phyloP scores from a whole-genome alignment of 2,797 vertebrate species.

The Falco berigora region DNA sequence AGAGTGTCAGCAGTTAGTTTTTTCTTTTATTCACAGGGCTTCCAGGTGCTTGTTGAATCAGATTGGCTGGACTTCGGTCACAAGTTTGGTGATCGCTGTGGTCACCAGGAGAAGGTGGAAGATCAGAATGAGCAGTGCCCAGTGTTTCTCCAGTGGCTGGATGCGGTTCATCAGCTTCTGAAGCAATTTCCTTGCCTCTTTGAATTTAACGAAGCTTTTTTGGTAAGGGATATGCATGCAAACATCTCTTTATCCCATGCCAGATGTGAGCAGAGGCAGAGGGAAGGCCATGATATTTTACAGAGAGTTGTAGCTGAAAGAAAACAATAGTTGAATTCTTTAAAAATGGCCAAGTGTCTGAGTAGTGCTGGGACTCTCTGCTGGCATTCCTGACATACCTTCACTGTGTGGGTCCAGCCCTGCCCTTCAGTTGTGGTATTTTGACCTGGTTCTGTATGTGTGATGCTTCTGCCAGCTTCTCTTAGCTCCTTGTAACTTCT shows the following conservation, averaged over 20 bases:
- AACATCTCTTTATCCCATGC: background rate
- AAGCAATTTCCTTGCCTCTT: conserved; percentile 98
- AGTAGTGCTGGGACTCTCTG: background rate
- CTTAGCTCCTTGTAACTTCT: background rate
- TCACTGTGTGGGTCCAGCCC: background rate
- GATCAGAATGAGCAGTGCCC: conserved; percentile 97
- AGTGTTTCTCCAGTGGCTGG: conserved; percentile 97
- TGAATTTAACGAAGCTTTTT: conserved; percentile 96
- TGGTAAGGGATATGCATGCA: conserved; percentile 76
- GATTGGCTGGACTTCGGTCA: conserved; percentile 98
- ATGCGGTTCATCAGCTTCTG: conserved; percentile 95
- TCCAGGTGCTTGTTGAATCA: conserved; percentile 94
- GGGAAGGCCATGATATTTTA: background rate
- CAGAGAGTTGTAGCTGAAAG: background rate
- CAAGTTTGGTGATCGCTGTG: conserved; percentile 97
- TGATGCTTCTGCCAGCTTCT: background rate
- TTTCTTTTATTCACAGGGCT: conserved; percentile 79
- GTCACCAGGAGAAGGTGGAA: conserved; percentile 92
- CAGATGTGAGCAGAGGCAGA: background rate
- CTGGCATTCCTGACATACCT: background rate
- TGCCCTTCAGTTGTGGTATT: background rate
- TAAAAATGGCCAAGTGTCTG: background rate
- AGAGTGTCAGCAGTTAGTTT: background rate
- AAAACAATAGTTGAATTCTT: background rate
- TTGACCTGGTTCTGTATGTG: background rate